Conservation (phyloP, 2,797 vertebrate species). For the Enteromius unitaeniatus region DNA sequence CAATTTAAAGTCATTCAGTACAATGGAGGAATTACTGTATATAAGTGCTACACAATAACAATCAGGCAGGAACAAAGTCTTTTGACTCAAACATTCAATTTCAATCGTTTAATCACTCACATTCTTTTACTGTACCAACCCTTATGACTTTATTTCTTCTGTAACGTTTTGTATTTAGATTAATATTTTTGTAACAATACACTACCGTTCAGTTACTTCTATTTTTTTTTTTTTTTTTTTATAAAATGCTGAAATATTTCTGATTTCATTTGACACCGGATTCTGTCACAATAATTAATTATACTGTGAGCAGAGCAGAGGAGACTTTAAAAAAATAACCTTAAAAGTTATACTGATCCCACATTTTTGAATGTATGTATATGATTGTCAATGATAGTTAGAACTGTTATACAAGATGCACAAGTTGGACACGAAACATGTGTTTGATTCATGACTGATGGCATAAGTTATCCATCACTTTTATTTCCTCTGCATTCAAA, state of each 20-base stretch:
- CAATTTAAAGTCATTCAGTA: neutral
- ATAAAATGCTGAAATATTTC: too few relatives aligned
- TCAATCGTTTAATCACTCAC: neutral
- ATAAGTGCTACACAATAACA: neutral
- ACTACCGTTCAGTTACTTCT: too few relatives aligned
- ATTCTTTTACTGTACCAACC: neutral
- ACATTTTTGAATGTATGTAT: neutral
- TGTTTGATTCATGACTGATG: neutral
- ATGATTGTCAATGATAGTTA: neutral
- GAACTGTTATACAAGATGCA: neutral
- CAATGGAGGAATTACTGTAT: neutral
- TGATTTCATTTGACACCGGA: too few relatives aligned
- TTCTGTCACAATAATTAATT: too few relatives aligned
- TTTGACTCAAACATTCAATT: neutral
- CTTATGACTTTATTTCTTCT: neutral
- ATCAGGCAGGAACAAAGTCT: neutral
- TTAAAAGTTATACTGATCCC: too few relatives aligned
- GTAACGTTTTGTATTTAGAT: neutral
- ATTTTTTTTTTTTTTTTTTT: too few relatives aligned
- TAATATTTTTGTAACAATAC: too few relatives aligned
- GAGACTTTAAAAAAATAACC: too few relatives aligned
- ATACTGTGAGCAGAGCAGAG: neutral
- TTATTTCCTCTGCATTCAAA: slow-evolving; percentile 89
- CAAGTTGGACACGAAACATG: neutral
- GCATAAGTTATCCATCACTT: slow-evolving; percentile 83